A percentile compares a stretch with the other conserved stretches of the same genome.
Evolutionary conservation across 2,797 vertebrate species (phyloP).

Genomic region (Dipus sagitta): DNA sequence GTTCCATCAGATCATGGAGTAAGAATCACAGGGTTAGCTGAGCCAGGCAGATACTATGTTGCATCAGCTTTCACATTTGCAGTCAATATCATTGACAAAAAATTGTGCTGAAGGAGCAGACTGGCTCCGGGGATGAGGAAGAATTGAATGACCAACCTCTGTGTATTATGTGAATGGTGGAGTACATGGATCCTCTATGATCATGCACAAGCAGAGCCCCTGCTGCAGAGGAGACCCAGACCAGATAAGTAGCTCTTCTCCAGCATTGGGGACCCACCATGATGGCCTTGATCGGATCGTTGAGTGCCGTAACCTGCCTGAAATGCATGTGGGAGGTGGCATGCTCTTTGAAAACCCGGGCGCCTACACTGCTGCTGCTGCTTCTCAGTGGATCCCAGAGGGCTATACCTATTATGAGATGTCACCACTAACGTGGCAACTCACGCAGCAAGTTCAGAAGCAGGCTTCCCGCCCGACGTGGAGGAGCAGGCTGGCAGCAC

Average conservation of each 20-base stretch:
- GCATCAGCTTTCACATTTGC: slow-evolving; percentile 96
- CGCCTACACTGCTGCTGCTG: slow-evolving; percentile 96
- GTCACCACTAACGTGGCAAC: slow-evolving; percentile 94
- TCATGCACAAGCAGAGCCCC: slow-evolving; percentile 95
- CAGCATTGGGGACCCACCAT: slow-evolving; percentile 95
- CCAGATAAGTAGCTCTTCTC: slow-evolving; percentile 94
- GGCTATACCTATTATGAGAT: slow-evolving; percentile 96
- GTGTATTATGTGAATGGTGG: slow-evolving; percentile 99
- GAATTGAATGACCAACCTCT: slow-evolving; percentile 91
- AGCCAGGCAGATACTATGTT: slow-evolving; percentile 97
- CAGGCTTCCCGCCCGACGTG: slow-evolving; percentile 88
- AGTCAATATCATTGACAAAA: slow-evolving; percentile 98
- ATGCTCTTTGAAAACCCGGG: slow-evolving; percentile 99
- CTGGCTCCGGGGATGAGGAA: slow-evolving; percentile 94
- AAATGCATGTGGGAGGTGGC: slow-evolving; percentile 97
- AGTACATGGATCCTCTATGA: slow-evolving; percentile 96
- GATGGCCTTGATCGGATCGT: slow-evolving; percentile 97
- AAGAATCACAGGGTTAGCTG: slow-evolving; percentile 91
- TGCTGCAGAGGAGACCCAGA: slow-evolving; percentile 95
- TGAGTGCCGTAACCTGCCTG: slow-evolving; percentile 93
- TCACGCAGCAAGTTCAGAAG: slow-evolving; percentile 92
- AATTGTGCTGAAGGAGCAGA: slow-evolving; percentile 93
- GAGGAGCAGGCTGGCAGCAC: slow-evolving; percentile 88
- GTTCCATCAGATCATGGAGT: slow-evolving; percentile 94
- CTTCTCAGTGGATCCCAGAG: slow-evolving; percentile 98